Conservation (phyloP, 2,888 invertebrate species). For the Tricholauxania praeusta region DNA sequence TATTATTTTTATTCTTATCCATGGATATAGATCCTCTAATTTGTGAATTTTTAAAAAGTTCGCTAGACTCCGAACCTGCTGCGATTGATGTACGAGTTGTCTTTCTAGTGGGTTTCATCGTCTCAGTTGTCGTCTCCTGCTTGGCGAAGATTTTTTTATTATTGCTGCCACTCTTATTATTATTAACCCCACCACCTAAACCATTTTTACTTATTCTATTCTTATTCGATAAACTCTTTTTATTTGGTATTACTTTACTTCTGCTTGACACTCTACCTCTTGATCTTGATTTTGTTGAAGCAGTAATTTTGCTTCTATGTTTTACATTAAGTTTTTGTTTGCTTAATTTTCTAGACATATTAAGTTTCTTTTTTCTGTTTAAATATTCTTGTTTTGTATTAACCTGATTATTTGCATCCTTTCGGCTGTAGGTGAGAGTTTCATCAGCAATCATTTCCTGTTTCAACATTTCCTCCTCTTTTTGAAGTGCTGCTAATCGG, state of each 20-base stretch:
- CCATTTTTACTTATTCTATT: slow-evolving; percentile 34
- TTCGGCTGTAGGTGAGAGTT: slow-evolving; percentile 80
- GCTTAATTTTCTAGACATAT: slow-evolving; percentile 40
- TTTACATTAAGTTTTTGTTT: slow-evolving; percentile 26
- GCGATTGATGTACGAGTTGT: slow-evolving; percentile 63
- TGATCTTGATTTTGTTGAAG: slow-evolving; percentile 6
- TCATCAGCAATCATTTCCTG: slow-evolving; percentile 74
- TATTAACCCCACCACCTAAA: slow-evolving; percentile 20
- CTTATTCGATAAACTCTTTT: slow-evolving; percentile 14
- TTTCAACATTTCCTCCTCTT: slow-evolving; percentile 74
- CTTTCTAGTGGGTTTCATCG: slow-evolving; percentile 59
- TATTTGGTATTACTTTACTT: slow-evolving; percentile 4
- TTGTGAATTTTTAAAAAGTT: not conserved
- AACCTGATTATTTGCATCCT: slow-evolving; percentile 88
- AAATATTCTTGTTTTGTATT: slow-evolving; percentile 69
- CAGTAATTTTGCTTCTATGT: slow-evolving; percentile 3
- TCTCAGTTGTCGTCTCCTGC: slow-evolving; percentile 20
- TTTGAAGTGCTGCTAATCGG: slow-evolving; percentile 77
- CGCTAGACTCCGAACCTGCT: slow-evolving; percentile 44
- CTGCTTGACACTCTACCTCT: slow-evolving; percentile 21
- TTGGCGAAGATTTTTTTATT: slow-evolving; percentile 38
- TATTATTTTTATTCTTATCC: slow-evolving; percentile 19
- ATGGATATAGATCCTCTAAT: slow-evolving; percentile 1
- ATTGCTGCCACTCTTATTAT: slow-evolving; percentile 45
- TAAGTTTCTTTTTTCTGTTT: slow-evolving; percentile 48